Evolutionary conservation across 2,797 vertebrate genomes (phyloP).

Genomic region (Numenius phaeopus): DNA sequence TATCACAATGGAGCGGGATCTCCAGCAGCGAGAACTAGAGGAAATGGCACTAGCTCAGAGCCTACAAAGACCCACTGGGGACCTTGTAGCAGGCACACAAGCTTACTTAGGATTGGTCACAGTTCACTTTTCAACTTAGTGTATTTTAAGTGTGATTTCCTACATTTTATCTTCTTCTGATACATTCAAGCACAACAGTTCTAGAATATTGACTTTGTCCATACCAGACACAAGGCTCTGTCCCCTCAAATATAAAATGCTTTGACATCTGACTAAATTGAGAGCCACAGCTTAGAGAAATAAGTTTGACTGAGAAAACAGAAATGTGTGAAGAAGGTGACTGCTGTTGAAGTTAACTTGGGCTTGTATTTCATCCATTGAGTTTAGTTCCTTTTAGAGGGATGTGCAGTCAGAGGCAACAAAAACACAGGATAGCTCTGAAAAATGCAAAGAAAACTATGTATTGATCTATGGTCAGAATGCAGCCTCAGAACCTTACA

Average conservation of each 20-base stretch:
- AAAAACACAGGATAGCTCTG: neutral
- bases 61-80: conserved; percentile 26
- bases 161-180: conserved; percentile 63
- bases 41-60: conserved; percentile 61
- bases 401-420: neutral
- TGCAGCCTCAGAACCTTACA: neutral
- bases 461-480: neutral
- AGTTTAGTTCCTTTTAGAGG: neutral
- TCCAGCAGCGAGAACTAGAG: conserved; percentile 78
- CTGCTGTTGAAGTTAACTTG: neutral
- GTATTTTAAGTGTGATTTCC: neutral
- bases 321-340: neutral
- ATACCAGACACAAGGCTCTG: conserved; percentile 40
- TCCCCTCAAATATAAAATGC: neutral
- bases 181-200: conserved; percentile 57
- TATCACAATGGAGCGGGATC: conserved; percentile 80
- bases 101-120: conserved; percentile 36
- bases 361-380: neutral
- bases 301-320: neutral
- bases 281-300: neutral
- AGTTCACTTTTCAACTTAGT: conserved; percentile 67
- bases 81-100: conserved; percentile 40
- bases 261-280: neutral
- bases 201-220: conserved; percentile 77
- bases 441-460: neutral